phyloP scores from a whole-genome alignment of 2,113 vertebrate species.

The Bostrychus sinensis region DNA sequence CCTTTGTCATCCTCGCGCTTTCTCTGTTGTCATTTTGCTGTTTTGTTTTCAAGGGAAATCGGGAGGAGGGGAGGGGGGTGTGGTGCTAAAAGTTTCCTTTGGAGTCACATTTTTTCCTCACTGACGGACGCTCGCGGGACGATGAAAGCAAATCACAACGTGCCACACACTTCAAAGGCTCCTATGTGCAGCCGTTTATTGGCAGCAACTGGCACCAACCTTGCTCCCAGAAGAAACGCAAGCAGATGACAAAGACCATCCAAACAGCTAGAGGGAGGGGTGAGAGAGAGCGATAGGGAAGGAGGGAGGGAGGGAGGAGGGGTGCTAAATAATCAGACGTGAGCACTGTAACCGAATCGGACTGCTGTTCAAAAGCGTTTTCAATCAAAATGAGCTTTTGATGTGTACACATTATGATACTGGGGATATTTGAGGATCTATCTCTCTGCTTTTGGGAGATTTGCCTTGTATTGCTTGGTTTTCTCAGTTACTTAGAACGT shows the following conservation, averaged over 20 bases:
- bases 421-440: slow-evolving; percentile 45
- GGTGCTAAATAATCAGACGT: slow-evolving; percentile 63
- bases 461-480: slow-evolving; percentile 7
- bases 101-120: slow-evolving; percentile 56
- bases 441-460: slow-evolving; percentile 27
- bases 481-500: slow-evolving; percentile 1
- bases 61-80: too few relatives aligned
- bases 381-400: slow-evolving; percentile 58
- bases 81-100: slow-evolving; percentile 59
- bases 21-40: slow-evolving; percentile 48
- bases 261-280: slow-evolving; percentile 58
- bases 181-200: slow-evolving; percentile 61
- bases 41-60: slow-evolving; percentile 47
- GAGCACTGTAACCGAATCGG: slow-evolving; percentile 54
- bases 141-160: slow-evolving; percentile 69
- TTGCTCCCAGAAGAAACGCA: slow-evolving; percentile 34
- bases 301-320: slow-evolving; percentile 20
- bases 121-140: slow-evolving; percentile 64
- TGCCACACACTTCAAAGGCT: slow-evolving; percentile 67
- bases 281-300: neutral
- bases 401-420: slow-evolving; percentile 48
- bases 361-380: slow-evolving; percentile 63
- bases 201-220: slow-evolving; percentile 58
- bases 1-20: slow-evolving; percentile 22
- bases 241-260: slow-evolving; percentile 58